Evolutionary conservation across 2,888 invertebrate species (phyloP).

Genomic region (Drosophila macrospina): DNA sequence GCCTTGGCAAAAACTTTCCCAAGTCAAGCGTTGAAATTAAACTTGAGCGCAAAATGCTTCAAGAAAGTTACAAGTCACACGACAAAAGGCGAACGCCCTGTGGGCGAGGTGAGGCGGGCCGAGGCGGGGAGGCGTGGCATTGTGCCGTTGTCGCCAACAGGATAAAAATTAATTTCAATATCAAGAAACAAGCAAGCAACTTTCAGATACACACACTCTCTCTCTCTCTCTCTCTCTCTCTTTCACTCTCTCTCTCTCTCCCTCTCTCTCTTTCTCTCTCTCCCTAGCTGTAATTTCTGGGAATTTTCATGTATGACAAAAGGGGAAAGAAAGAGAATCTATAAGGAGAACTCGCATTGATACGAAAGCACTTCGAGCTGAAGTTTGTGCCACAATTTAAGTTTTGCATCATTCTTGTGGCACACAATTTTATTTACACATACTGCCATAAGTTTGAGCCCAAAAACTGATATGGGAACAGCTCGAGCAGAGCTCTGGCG

Average conservation of each 20-base stretch:
- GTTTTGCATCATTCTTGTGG: slow-evolving; percentile 41
- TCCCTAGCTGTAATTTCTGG: neutral
- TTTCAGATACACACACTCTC: neutral
- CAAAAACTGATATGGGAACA: slow-evolving; percentile 33
- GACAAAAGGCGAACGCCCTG: slow-evolving; percentile 47
- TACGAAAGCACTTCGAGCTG: slow-evolving; percentile 8
- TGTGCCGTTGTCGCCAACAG: slow-evolving; percentile 43
- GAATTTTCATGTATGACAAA: neutral
- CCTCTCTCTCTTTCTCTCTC: neutral
- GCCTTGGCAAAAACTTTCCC: slow-evolving; percentile 54
- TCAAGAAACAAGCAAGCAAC: slow-evolving; percentile 33
- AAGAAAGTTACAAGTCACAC: slow-evolving; percentile 77
- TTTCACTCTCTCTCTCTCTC: neutral
- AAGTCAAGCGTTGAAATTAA: slow-evolving; percentile 80
- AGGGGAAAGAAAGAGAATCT: neutral
- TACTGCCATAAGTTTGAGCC: slow-evolving; percentile 44
- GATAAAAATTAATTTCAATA: slow-evolving; percentile 57
- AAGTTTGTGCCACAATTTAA: slow-evolving; percentile 38
- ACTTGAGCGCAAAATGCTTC: slow-evolving; percentile 67
- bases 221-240: neutral
- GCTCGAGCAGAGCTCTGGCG: neutral
- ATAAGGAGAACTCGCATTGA: neutral
- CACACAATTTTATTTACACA: slow-evolving; percentile 58
- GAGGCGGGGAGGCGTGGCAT: slow-evolving; percentile 22
- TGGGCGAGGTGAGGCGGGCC: neutral